Evolutionary conservation across 2,797 vertebrate genomes (phyloP).

Genomic region (Phoeniculus purpureus): DNA sequence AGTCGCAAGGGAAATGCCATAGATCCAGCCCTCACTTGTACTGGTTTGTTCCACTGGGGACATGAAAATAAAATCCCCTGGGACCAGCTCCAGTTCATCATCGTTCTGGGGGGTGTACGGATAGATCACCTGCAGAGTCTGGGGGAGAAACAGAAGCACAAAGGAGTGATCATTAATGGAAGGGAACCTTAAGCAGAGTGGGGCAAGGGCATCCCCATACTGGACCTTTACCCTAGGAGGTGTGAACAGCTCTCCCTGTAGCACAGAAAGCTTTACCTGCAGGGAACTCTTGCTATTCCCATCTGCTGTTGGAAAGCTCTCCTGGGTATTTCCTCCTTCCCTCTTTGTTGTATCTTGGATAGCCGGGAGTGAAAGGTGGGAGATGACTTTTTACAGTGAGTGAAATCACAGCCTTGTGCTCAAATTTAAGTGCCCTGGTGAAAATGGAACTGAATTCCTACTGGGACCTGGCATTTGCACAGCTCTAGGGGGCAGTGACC

Average conservation of each 20-base stretch:
- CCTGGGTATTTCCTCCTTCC: not conserved
- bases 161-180: not conserved
- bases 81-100: slow-evolving; percentile 93
- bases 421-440: not conserved
- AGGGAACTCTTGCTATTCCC: not conserved
- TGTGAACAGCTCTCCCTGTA: not conserved
- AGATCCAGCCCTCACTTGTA: slow-evolving; percentile 97
- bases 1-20: slow-evolving; percentile 89
- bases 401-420: not conserved
- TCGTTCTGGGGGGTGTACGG: slow-evolving; percentile 96
- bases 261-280: not conserved
- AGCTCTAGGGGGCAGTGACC: not conserved
- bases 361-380: not conserved
- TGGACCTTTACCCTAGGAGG: not conserved
- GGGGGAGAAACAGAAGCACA: not conserved
- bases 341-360: not conserved
- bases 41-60: slow-evolving; percentile 90
- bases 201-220: not conserved
- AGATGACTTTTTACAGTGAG: not conserved
- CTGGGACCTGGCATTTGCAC: not conserved
- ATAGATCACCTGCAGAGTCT: slow-evolving; percentile 98
- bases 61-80: slow-evolving; percentile 97
- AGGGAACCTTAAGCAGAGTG: not conserved
- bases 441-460: not conserved
- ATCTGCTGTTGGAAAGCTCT: not conserved